Conservation (phyloP, 2,797 vertebrate genomes). For the Galaxias olidus region DNA sequence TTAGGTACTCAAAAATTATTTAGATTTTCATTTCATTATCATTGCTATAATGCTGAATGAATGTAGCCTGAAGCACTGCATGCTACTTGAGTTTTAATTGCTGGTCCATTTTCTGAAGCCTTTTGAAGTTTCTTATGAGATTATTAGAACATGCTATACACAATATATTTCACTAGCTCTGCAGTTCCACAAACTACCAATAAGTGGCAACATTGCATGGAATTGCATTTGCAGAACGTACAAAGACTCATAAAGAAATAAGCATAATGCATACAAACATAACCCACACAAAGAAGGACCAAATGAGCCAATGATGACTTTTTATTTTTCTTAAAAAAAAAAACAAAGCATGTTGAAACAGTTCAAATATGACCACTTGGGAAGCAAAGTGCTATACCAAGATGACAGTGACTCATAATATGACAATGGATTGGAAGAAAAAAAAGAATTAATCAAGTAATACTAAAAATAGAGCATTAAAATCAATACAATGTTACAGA, state of each 20-base stretch:
- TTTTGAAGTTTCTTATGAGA: conserved; percentile 44
- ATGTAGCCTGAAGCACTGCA: conserved; percentile 8
- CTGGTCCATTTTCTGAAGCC: conserved; percentile 35
- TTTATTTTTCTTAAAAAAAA: conserved; percentile 78
- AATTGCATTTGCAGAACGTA: not conserved
- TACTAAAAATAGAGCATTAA: conserved; percentile 78
- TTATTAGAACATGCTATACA: conserved; percentile 17
- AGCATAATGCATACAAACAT: not conserved
- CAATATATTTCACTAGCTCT: conserved; percentile 13
- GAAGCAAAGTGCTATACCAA: conserved; percentile 80
- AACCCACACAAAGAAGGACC: conserved; percentile 41
- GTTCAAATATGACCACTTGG: conserved; percentile 80
- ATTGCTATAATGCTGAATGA: conserved; percentile 22
- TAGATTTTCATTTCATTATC: conserved; percentile 24
- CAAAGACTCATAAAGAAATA: not conserved
- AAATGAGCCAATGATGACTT: conserved; percentile 79
- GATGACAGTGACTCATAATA: conserved; percentile 78
- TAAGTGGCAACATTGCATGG: conserved; percentile 13
- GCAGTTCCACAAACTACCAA: conserved; percentile 7
- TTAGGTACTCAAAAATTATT: conserved; percentile 10
- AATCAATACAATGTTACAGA: conserved; percentile 88
- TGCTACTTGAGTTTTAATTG: conserved; percentile 38
- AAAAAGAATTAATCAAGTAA: conserved; percentile 73
- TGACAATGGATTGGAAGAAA: conserved; percentile 63
- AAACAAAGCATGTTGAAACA: conserved; percentile 75